Conservation (phyloP, 2,113 vertebrate species). For the Myocastor coypus region DNA sequence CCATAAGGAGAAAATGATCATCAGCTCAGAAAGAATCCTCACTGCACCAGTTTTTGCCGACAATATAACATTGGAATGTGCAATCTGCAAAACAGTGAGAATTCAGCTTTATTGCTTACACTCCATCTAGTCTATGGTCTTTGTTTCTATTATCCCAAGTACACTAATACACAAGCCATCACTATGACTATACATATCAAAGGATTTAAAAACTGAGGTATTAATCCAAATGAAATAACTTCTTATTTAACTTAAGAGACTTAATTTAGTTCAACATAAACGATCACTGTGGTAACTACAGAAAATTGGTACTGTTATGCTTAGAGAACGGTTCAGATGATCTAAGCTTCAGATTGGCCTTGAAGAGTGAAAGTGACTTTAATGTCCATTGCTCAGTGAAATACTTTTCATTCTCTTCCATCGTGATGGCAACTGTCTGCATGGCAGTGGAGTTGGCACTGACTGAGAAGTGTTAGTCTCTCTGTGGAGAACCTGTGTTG, state of each 20-base stretch:
- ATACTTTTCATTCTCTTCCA: not conserved
- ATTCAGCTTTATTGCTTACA: not conserved
- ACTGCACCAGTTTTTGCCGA: fast-evolving
- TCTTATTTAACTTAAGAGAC: not conserved
- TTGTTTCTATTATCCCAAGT: not conserved
- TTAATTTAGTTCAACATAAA: not conserved
- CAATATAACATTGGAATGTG: not conserved
- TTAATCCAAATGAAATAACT: not conserved
- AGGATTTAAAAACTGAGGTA: not conserved
- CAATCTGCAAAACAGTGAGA: not conserved
- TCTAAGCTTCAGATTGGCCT: not conserved
- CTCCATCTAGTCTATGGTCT: not conserved
- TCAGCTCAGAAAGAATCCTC: not conserved
- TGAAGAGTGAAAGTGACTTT: not conserved
- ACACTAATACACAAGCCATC: not conserved
- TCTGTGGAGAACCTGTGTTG: constrained; percentile 48
- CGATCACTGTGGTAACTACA: not conserved
- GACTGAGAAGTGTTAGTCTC: constrained; percentile 62
- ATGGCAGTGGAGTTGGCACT: constrained; percentile 4
- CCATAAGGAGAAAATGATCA: not conserved
- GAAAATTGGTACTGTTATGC: not conserved
- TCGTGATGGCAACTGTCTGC: not conserved
- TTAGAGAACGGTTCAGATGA: not conserved
- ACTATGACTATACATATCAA: not conserved
- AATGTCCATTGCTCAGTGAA: not conserved